These are phyloP conservation scores for Phalloptychus januarius DNA, from an alignment of 2,797 vertebrate species.

Conservation along the genomic window DNA sequence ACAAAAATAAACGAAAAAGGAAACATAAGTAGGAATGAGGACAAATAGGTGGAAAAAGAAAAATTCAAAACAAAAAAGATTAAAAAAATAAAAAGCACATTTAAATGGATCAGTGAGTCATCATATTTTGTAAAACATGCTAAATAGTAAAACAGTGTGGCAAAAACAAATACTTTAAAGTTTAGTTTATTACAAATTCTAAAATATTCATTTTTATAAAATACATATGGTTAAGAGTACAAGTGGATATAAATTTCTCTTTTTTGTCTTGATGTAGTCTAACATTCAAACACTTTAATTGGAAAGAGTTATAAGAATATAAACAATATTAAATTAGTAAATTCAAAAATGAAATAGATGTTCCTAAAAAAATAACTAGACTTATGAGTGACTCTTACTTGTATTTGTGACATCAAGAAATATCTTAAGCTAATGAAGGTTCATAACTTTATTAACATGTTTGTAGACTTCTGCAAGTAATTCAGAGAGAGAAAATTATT, in stretches of 20 bases:
- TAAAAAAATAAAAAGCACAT: neutral
- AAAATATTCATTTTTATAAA: neutral
- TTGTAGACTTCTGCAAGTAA: neutral
- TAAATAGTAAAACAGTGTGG: neutral
- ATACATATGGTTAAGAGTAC: neutral
- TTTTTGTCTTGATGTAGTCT: neutral
- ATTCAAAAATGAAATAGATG: neutral
- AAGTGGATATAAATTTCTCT: neutral
- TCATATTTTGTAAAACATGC: neutral
- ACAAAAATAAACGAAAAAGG: neutral
- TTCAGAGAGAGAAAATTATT: too few relatives aligned
- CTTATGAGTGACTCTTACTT: neutral
- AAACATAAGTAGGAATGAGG: neutral
- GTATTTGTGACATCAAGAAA: neutral
- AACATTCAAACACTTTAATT: neutral
- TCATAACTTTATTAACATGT: neutral
- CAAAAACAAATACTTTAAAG: neutral
- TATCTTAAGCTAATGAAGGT: neutral
- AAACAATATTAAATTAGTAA: neutral
- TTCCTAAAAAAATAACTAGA: neutral
- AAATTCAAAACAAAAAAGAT: neutral
- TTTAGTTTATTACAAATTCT: neutral
- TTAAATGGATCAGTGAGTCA: neutral
- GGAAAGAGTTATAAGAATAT: neutral
- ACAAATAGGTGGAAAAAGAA: neutral